Base-by-base conservation (phyloP, 2,888 invertebrate species). In the Orchestes rusci region DNA sequence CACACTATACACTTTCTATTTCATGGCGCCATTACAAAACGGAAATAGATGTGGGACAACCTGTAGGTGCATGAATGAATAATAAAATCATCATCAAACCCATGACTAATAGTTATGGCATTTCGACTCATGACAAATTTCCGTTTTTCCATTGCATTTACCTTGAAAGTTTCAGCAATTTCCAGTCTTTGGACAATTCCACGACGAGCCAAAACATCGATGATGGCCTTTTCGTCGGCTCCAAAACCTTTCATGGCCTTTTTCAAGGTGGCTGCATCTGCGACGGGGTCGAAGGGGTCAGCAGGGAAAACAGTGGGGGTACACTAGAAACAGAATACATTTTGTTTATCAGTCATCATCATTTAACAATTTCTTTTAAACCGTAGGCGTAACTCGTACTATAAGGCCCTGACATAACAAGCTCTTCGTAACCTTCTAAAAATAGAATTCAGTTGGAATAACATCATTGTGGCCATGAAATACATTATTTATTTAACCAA, bases 201-300 rank as follows among this genome's bases (percentile, higher is more conserved):
- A 51, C 95, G 80, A 54, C 84, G 82, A 43, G 88, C 87, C 30
- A 96, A 75, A 4, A 95, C 82, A 62, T 90, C 87, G 59, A 92
- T 91, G 66, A 95, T 89, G 47, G 90, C 82, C 61, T 85, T 85
- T 67, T 94, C 93, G 63, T 94, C 89, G 20, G 92, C 91, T 43
- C 93, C 90, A 59, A 92, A 82, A 43, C 91, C 92, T 30, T 92
- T 92, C 91, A 93, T 91, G 15, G 92, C 91, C 67, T 88, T 89
- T 56, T 87, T 80, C 39, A 92, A 75, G 47, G 82, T 79, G 54
- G 83, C 83, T 2, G 91, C 90, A 73, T 92, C 91, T 37, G 82
- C 81, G 48, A 81, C 80, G 10, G 90, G 82, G 65, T 91, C 87
- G 70, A 90, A 91, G 29, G 85, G 85, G 56, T 87, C 84, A 50